phyloP scores from a whole-genome alignment of 2,797 vertebrate genomes.

The Muscicapa comitata region DNA sequence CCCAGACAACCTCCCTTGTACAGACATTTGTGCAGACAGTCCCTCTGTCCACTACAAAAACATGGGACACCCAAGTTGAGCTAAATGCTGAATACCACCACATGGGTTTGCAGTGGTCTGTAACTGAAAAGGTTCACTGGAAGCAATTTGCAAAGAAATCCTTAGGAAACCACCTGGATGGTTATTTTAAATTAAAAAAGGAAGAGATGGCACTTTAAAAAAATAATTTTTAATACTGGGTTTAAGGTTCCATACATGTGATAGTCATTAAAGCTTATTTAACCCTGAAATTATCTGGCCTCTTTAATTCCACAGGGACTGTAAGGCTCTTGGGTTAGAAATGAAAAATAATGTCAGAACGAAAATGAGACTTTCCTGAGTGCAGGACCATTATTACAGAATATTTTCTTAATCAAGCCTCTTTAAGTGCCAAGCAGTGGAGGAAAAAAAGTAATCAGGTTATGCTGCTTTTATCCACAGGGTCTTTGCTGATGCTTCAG shows the following conservation, averaged over 20 bases:
- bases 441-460: slow-evolving; percentile 19
- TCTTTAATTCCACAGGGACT: slow-evolving; percentile 68
- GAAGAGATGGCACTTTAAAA: slow-evolving; percentile 80
- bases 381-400: slow-evolving; percentile 60
- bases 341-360: slow-evolving; percentile 73
- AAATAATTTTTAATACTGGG: slow-evolving; percentile 78
- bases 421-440: not conserved
- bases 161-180: slow-evolving; percentile 82
- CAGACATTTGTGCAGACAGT: not conserved
- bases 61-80: slow-evolving; percentile 79
- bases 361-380: slow-evolving; percentile 68
- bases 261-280: slow-evolving; percentile 84
- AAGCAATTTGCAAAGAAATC: slow-evolving; percentile 82
- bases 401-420: slow-evolving; percentile 59
- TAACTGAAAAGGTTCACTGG: slow-evolving; percentile 79
- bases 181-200: slow-evolving; percentile 81
- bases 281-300: slow-evolving; percentile 82
- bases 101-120: slow-evolving; percentile 78
- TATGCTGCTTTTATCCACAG: not conserved
- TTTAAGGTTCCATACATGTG: slow-evolving; percentile 80
- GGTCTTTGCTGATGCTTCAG: not conserved
- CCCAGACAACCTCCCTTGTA: not conserved
- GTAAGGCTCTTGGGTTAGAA: slow-evolving; percentile 71
- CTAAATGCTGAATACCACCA: slow-evolving; percentile 72
- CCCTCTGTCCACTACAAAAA: slow-evolving; percentile 64